Conservation (phyloP, 2,113 vertebrate species). For the Propithecus coquereli region DNA sequence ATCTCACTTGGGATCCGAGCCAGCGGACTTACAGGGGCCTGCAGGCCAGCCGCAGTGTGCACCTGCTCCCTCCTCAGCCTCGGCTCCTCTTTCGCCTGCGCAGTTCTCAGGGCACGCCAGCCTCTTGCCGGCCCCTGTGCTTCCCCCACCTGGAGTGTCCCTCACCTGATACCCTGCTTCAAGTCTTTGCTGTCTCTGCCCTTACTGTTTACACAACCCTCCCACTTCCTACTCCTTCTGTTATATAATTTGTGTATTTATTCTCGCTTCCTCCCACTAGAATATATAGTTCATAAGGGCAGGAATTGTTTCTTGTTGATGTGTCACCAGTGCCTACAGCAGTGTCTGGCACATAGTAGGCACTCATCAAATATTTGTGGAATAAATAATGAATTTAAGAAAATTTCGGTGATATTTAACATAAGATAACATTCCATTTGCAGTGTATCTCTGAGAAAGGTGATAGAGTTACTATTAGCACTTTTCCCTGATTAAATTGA, state of each 20-base stretch:
- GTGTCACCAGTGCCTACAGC: neutral
- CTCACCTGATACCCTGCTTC: neutral
- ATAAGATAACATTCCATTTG: neutral
- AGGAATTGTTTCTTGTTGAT: neutral
- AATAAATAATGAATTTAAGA: neutral
- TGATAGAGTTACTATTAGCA: neutral
- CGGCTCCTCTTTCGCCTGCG: neutral
- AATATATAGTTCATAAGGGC: neutral
- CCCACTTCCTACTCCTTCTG: neutral
- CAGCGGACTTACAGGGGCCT: neutral
- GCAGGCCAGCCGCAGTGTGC: accelerated
- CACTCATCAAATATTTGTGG: neutral
- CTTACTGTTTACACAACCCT: neutral
- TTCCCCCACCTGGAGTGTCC: neutral
- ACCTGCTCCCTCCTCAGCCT: neutral
- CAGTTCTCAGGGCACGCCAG: accelerated
- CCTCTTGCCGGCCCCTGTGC: too few species aligned
- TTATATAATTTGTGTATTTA: neutral
- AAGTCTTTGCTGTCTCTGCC: neutral
- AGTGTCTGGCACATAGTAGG: neutral
- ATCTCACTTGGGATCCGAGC: neutral
- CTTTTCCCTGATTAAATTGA: neutral
- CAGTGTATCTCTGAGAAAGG: neutral
- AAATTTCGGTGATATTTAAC: neutral
- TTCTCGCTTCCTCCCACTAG: neutral